Percentiles rank a stretch among this genome's conserved stretches.
Conservation (phyloP, 35 echinoderm and acorn worm genomes). For the Patiria miniata region DNA sequence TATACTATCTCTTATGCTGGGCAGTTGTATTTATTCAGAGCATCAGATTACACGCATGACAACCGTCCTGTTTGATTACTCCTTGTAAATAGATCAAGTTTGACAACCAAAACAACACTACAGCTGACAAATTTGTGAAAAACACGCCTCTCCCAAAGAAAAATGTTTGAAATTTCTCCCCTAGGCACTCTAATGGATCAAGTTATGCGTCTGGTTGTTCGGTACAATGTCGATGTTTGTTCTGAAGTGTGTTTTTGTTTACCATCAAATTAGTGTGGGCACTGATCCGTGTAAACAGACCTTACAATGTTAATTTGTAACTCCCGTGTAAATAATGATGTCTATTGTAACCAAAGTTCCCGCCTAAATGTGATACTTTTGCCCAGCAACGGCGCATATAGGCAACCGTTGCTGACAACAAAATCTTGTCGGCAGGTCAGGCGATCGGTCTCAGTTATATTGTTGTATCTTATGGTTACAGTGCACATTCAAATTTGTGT, state of each 20-base stretch:
- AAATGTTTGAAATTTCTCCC: background rate
- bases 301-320: background rate
- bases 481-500: too few relatives aligned
- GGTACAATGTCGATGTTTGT: background rate
- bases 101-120: conserved; percentile 7
- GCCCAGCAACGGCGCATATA: background rate
- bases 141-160: background rate
- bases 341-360: background rate
- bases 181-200: conserved; percentile 1
- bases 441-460: too few relatives aligned
- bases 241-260: conserved; percentile 3
- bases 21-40: too few relatives aligned
- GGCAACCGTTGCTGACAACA: background rate
- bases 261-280: background rate
- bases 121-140: background rate
- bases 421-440: too few relatives aligned
- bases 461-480: too few relatives aligned
- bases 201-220: background rate
- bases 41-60: background rate
- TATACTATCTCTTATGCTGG: too few relatives aligned
- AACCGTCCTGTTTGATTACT: background rate
- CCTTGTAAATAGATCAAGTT: background rate
- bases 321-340: background rate
- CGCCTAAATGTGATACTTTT: background rate
- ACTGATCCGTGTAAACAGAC: background rate